phyloP scores from a whole-genome alignment of 2,888 invertebrate species.

The Slavum lentiscoides region DNA sequence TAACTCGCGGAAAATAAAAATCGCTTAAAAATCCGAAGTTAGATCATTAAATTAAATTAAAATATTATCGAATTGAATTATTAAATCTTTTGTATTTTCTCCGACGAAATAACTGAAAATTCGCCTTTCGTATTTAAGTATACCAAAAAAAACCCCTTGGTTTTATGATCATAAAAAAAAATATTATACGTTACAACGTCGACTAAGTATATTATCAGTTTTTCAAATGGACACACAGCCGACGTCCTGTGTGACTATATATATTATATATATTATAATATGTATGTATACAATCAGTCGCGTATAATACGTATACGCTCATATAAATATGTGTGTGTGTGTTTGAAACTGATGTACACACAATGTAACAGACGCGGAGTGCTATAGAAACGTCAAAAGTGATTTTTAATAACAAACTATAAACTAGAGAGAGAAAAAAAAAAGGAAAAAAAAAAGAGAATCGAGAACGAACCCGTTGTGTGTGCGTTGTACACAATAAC shows the following conservation, averaged over 20 bases:
- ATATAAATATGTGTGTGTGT: background rate
- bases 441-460: conserved; percentile 9
- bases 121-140: background rate
- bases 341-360: conserved; percentile 27
- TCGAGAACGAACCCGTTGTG: conserved; percentile 50
- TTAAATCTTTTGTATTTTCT: background rate
- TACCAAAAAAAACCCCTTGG: too few species aligned
- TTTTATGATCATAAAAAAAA: too few species aligned
- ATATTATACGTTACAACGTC: conserved; percentile 16
- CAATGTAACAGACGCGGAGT: conserved; percentile 11
- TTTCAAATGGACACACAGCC: conserved; percentile 24
- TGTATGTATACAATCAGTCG: background rate
- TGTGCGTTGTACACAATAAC: conserved; percentile 32
- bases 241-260: background rate
- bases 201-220: conserved; percentile 18
- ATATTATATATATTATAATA: too few species aligned
- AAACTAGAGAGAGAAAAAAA: background rate
- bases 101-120: background rate
- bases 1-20: too few species aligned
- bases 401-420: conserved; percentile 53
- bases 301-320: background rate
- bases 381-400: conserved; percentile 53
- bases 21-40: too few species aligned
- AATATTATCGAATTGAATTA: too few species aligned
- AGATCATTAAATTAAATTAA: too few species aligned